phyloP scores from a whole-genome alignment of 2,888 invertebrate genomes.

The Archips crataeganus region DNA sequence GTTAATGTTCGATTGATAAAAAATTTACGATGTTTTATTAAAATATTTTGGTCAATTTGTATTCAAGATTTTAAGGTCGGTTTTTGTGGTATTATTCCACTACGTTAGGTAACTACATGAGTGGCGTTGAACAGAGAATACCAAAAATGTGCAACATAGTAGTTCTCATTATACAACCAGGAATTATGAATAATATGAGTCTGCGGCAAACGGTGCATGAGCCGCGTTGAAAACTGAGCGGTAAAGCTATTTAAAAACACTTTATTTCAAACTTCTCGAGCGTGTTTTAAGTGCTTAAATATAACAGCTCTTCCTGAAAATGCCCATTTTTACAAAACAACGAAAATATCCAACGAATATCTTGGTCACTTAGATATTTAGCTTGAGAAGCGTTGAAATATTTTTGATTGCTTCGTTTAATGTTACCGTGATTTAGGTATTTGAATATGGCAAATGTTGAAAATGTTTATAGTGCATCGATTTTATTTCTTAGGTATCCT shows the following conservation, averaged over 20 bases:
- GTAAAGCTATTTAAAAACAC: slow-evolving; percentile 4
- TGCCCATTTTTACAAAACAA: background rate
- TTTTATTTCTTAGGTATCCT: too few relatives aligned
- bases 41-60: background rate
- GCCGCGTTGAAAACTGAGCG: background rate
- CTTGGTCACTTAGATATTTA: background rate
- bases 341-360: background rate
- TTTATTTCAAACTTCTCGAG: background rate
- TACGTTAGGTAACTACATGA: background rate
- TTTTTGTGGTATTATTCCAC: background rate
- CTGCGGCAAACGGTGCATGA: background rate
- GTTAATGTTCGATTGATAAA: background rate
- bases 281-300: background rate
- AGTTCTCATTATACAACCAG: background rate
- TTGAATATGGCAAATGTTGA: too few relatives aligned
- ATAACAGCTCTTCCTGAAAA: background rate
- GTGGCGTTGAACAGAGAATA: background rate
- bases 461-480: too few relatives aligned
- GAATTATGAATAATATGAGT: background rate
- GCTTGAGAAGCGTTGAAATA: too few relatives aligned
- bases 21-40: background rate
- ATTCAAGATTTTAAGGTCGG: too few relatives aligned
- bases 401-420: too few relatives aligned
- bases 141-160: background rate
- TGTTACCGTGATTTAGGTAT: too few relatives aligned